A percentile compares a stretch with the other conserved stretches of the same genome.
These are phyloP conservation scores for Callospermophilus lateralis DNA, from an alignment of 2,113 vertebrate species.

Conservation along the genomic window DNA sequence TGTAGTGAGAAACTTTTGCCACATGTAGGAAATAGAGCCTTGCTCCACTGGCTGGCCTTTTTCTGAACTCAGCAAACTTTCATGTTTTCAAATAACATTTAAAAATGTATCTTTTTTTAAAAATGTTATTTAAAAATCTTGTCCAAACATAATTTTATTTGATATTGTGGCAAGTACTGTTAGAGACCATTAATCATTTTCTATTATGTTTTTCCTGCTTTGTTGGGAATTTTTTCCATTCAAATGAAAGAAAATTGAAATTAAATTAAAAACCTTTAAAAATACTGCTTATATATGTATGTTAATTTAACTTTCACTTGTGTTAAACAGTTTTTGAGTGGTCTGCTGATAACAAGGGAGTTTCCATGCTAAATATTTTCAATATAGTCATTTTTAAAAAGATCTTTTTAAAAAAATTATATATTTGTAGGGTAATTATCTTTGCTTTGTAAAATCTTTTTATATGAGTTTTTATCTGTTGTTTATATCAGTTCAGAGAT, in stretches of 20 bases:
- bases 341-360: background rate
- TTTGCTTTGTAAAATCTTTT: conserved; percentile 29
- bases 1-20: background rate
- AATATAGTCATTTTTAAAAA: background rate
- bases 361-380: conserved; percentile 34
- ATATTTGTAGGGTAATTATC: background rate
- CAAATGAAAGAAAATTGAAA: no score
- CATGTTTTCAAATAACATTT: background rate
- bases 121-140: background rate
- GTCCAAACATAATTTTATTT: background rate
- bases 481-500: background rate
- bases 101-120: background rate
- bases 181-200: background rate
- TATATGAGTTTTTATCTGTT: conserved; percentile 8
- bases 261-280: background rate
- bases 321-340: conserved; percentile 37
- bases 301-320: background rate
- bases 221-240: background rate
- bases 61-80: background rate
- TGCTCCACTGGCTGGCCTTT: background rate
- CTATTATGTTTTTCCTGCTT: background rate
- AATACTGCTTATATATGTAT: background rate
- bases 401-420: background rate
- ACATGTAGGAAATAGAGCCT: background rate
- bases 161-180: background rate